These are phyloP conservation scores for Troilus luridus DNA, from an alignment of 2,888 invertebrate genomes.

Conservation along the genomic window DNA sequence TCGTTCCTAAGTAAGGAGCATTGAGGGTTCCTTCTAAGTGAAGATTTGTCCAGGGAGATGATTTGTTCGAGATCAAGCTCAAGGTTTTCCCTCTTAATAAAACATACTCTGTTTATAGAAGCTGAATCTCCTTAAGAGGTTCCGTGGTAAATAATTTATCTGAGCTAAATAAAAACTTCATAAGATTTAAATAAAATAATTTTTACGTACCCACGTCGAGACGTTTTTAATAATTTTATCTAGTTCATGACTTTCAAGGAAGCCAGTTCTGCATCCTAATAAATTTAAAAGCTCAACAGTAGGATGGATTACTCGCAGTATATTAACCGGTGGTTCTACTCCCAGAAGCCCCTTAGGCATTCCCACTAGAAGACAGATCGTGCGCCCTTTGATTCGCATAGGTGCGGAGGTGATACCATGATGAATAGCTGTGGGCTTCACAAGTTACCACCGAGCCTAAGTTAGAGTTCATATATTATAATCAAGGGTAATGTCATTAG, in stretches of 20 bases:
- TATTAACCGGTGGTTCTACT: neutral
- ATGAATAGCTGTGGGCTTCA: neutral
- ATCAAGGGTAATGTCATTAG: constrained; percentile 8
- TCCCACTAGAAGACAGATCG: neutral
- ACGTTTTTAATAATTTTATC: too few species aligned
- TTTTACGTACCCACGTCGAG: too few species aligned
- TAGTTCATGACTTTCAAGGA: neutral
- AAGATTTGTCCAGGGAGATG: too few species aligned
- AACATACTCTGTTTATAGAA: too few species aligned
- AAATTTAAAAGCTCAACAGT: neutral
- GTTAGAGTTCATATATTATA: constrained; percentile 6
- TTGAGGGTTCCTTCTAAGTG: too few species aligned
- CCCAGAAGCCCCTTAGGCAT: neutral
- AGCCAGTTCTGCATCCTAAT: neutral
- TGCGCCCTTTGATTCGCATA: neutral
- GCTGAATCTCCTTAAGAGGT: too few species aligned
- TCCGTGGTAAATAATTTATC: too few species aligned
- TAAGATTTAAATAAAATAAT: too few species aligned
- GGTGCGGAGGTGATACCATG: neutral
- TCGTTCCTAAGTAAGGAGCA: too few species aligned
- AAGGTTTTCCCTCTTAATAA: too few species aligned
- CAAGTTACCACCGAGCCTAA: neutral
- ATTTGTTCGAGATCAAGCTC: too few species aligned
- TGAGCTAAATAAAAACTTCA: too few species aligned
- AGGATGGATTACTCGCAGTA: neutral